A percentile compares a stretch with the other conserved stretches of the same genome.
phyloP scores from a whole-genome alignment of 1,140 invertebrate genomes.

The Drosophila bipectinata region DNA sequence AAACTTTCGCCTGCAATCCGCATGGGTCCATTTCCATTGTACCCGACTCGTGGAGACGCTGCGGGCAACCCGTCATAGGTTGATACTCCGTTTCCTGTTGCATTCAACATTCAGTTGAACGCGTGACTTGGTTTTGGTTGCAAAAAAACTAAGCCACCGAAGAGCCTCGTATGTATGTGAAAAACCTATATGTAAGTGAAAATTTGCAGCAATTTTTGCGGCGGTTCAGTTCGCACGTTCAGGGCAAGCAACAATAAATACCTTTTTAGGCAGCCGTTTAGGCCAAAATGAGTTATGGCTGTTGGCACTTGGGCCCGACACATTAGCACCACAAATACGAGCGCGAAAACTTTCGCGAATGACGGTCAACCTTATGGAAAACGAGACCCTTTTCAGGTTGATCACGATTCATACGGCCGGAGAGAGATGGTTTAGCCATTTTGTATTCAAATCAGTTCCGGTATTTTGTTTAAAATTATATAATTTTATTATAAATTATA shows the following conservation, averaged over 20 bases:
- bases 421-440: background rate
- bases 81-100: constrained; percentile 61
- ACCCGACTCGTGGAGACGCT: constrained; percentile 49
- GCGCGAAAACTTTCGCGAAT: constrained; percentile 66
- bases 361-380: constrained; percentile 40
- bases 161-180: constrained; percentile 35
- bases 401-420: constrained; percentile 25
- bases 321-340: constrained; percentile 63
- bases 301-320: constrained; percentile 76
- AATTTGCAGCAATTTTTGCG: constrained; percentile 64
- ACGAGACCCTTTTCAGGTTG: constrained; percentile 42
- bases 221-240: constrained; percentile 63
- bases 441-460: background rate
- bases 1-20: constrained; percentile 75
- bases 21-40: constrained; percentile 65
- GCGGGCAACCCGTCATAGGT: constrained; percentile 62
- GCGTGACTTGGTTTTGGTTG: constrained; percentile 65
- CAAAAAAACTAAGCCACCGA: background rate
- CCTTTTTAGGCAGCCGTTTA: constrained; percentile 73
- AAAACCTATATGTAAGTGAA: constrained; percentile 46
- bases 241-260: constrained; percentile 70
- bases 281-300: constrained; percentile 74
- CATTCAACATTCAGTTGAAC: constrained; percentile 33
- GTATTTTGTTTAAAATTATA: background rate
- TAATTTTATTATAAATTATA: background rate